Evolutionary conservation across 1,140 invertebrate genomes (phyloP), one percentile per base, ranked within the genome.

Genomic region (Diabrotica virgifera): DNA sequence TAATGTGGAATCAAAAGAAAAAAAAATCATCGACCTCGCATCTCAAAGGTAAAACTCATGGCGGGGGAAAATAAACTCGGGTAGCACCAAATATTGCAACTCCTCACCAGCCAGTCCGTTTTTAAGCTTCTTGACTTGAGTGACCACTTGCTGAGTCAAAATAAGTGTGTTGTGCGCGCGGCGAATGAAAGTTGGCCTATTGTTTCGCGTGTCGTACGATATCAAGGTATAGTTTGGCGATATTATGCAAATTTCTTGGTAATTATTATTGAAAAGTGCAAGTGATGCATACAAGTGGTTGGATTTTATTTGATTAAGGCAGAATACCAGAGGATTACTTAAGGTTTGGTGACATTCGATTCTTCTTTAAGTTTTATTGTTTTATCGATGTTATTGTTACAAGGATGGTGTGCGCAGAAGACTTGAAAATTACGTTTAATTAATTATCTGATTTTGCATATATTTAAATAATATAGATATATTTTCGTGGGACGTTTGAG

Each of bases 221-320:
- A 40, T 12, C 36, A 57, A 57, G 55, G 55, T 57, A 57, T n/a
- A n/a, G 35, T 10, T n/a, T 10, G 10, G 37, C n/a, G n/a, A 46
- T 46, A 46, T 46, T 46, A 46, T 46, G 40, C 40, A 46, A 46
- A 46, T 46, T 24, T 24, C 40, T 46, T 10, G 3, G 40, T 46
- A 46, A 8, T 8, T 46, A 46, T 46, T 46, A 46, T 46, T 46
- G 8, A 46, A 46, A 57, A 57, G 55, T 57, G 55, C 55, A 37
- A 57, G 55, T 57, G 55, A 57, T 57, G 24, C 24, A 57, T 57
- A 37, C 55, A 57, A 57, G 24, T 57, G 55, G 24, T 36, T 36
- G 55, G 40, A 57, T n/a, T 57, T 57, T 57, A n/a, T 57, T 37
- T 9, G 52, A 10, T 46, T 5, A n/a, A 46, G 40, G 40, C 40